Evolutionary conservation across 2,888 invertebrate genomes (phyloP).

Genomic region (Phania funesta): DNA sequence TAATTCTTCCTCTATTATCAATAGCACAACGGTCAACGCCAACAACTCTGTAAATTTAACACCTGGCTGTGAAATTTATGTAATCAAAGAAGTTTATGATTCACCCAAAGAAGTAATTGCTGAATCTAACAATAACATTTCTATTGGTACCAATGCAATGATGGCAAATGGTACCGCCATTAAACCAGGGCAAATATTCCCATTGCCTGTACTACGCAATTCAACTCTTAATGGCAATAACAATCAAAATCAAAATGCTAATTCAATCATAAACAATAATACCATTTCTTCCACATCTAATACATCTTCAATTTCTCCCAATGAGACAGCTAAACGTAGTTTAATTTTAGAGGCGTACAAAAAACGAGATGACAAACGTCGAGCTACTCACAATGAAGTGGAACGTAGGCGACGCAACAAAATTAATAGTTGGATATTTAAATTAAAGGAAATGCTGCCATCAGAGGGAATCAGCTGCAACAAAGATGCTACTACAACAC

Average conservation of each 20-base stretch:
- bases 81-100: constrained; percentile 73
- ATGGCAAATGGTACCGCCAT: constrained; percentile 30
- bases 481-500: not conserved
- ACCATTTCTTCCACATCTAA: constrained; percentile 21
- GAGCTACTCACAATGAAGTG: constrained; percentile 97
- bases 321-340: constrained; percentile 70
- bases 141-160: not conserved
- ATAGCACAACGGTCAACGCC: not conserved
- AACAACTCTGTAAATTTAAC: constrained; percentile 72
- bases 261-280: not conserved
- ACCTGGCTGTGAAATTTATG: constrained; percentile 77
- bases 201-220: constrained; percentile 38
- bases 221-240: constrained; percentile 9
- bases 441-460: constrained; percentile 94
- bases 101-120: constrained; percentile 39
- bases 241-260: constrained; percentile 23
- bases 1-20: constrained; percentile 8
- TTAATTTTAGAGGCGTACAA: constrained; percentile 75
- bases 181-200: constrained; percentile 57
- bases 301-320: not conserved
- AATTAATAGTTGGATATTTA: constrained; percentile 98
- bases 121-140: constrained; percentile 13
- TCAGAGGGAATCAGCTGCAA: constrained; percentile 73
- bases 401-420: constrained; percentile 96
- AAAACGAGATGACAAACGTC: constrained; percentile 90